These are phyloP conservation scores for Gadus chalcogrammus DNA, from an alignment of 2,113 vertebrate species.

Conservation along the genomic window DNA sequence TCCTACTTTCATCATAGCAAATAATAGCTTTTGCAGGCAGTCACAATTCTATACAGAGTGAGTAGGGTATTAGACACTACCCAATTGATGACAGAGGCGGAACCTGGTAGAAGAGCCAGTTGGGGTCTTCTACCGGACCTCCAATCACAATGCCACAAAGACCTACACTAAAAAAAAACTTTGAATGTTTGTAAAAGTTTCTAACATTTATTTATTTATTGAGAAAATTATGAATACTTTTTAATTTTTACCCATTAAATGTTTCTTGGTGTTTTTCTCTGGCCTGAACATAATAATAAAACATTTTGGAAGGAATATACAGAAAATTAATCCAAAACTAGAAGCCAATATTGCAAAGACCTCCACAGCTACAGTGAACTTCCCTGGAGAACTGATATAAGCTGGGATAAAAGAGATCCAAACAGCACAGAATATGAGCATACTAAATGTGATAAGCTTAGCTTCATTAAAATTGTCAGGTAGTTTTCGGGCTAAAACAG, in stretches of 20 bases:
- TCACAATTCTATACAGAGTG: too few species aligned
- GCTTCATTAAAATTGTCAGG: constrained; percentile 61
- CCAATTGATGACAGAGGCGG: too few species aligned
- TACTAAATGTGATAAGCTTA: constrained; percentile 62
- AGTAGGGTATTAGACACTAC: too few species aligned
- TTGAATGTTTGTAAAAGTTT: too few species aligned
- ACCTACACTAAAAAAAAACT: too few species aligned
- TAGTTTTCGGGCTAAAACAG: constrained; percentile 42
- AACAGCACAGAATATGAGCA: constrained; percentile 60
- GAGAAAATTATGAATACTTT: too few species aligned
- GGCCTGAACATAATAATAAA: constrained; percentile 53
- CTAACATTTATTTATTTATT: too few species aligned
- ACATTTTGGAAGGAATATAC: constrained; percentile 55
- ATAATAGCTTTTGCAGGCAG: too few species aligned
- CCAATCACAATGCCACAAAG: too few species aligned
- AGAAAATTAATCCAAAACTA: constrained; percentile 51
- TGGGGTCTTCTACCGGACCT: too few species aligned
- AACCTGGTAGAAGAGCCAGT: too few species aligned
- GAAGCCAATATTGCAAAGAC: constrained; percentile 66
- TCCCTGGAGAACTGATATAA: constrained; percentile 70
- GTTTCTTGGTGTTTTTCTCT: constrained; percentile 49
- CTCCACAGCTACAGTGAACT: constrained; percentile 67
- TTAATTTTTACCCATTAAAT: constrained; percentile 44
- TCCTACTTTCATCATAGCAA: too few species aligned
- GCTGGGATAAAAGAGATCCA: constrained; percentile 67